Evolutionary conservation across 35 echinoderm and acorn worm genomes (phyloP), one percentile per base, ranked within the genome.

Genomic region (Anneissia japonica): DNA sequence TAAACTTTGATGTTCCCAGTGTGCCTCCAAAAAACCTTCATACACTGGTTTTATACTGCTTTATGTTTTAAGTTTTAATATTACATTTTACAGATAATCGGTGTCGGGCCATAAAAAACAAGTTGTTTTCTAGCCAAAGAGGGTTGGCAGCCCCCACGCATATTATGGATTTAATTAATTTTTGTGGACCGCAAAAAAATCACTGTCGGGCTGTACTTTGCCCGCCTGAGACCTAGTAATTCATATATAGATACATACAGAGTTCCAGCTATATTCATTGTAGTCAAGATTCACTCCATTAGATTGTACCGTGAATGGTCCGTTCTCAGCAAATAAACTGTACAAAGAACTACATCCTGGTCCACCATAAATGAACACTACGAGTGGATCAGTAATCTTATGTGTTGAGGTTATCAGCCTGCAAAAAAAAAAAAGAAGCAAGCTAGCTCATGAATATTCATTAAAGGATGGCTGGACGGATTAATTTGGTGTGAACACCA

Each of bases 261-360:
- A 87, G 82, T 97, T 97, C 91, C 91, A 97, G 72, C 88, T 93
- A 39, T 88, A 84, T 32, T 85, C 86, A 82, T 97, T 93, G 85
- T 97, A 90, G 4, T 72, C 38, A 35, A 97, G 72, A 33, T 83
- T 88, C 0, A 85, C 81, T 0, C 94, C 94, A 82, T 93, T 82
- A 17, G 51, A 28, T 28, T 90, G 75, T 36, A 97, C 46, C 19
- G 35, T 46, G 36, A 90, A 97, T 23, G 94, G 94, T 3, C 94
- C 94, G 88, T 97, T 90, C 36, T 88, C 91, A 34, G 91, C 77
- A 11, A 97, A 86, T 0, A 90, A 55, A 46, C 86, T 82, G 78
- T 86, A 84, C 76, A 97, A 46, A 28, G 94, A 84, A 77, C 94
- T 97, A 79, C 94, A 97, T 11, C 91, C 94, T 79, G 94, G 94